A percentile compares a stretch with the other conserved stretches of the same genome.
These are phyloP conservation scores for Capitella teleta DNA, from an alignment of 1,140 invertebrate species.

Conservation along the genomic window DNA sequence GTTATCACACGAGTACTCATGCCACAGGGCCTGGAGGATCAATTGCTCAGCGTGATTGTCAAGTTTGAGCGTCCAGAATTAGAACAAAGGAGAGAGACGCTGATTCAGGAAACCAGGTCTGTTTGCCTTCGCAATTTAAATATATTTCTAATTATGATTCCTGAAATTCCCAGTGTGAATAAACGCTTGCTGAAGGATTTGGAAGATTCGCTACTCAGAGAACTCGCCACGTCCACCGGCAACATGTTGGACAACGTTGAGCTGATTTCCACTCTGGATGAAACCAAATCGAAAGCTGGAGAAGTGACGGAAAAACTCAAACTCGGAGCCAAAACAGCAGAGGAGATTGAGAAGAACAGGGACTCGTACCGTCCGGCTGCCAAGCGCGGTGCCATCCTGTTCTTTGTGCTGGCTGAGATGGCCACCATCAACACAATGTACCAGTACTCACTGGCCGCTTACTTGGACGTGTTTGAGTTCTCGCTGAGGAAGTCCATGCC, in stretches of 20 bases:
- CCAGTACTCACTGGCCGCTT: constrained; percentile 66
- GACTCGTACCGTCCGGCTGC: constrained; percentile 72
- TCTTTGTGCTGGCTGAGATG: constrained; percentile 80
- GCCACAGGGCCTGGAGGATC: constrained; percentile 66
- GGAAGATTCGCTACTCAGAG: constrained; percentile 68
- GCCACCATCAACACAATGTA: constrained; percentile 77
- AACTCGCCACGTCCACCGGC: constrained; percentile 68
- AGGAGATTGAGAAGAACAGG: constrained; percentile 66
- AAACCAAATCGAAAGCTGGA: constrained; percentile 52
- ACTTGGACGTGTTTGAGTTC: constrained; percentile 59
- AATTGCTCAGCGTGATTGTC: constrained; percentile 74
- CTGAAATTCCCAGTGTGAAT: constrained; percentile 61
- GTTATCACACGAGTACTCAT: not conserved
- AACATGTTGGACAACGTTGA: constrained; percentile 86
- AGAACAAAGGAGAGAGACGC: constrained; percentile 49
- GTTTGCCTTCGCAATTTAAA: too few relatives aligned
- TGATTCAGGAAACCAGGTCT: constrained; percentile 64
- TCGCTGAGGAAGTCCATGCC: constrained; percentile 67
- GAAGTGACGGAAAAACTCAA: constrained; percentile 59
- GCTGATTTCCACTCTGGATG: constrained; percentile 71
- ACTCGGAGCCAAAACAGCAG: constrained; percentile 58
- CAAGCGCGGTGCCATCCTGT: constrained; percentile 70
- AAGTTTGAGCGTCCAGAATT: constrained; percentile 56
- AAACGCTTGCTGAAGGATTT: constrained; percentile 67
- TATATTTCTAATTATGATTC: too few relatives aligned